A percentile compares a stretch with the other conserved stretches of the same genome.
Evolutionary conservation across 2,797 vertebrate genomes (phyloP).

Genomic region (Mergus octosetaceus): DNA sequence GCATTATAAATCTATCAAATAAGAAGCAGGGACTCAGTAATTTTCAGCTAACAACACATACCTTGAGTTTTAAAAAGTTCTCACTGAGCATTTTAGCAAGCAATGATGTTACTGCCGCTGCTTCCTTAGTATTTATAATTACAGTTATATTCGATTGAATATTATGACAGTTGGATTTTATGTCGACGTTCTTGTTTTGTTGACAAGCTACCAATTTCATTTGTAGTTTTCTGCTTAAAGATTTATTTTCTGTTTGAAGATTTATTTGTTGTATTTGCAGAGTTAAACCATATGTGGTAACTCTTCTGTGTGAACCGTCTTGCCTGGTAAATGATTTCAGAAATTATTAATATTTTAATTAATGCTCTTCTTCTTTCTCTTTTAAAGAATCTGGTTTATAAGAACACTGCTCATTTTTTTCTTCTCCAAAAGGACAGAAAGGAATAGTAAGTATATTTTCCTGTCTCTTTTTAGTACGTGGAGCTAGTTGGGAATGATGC

Average conservation of each 20-base stretch:
- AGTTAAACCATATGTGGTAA: not conserved
- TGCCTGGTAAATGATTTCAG: slow-evolving; percentile 5
- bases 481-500: not conserved
- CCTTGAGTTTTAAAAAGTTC: not conserved
- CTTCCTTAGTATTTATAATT: not conserved
- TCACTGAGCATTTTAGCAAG: not conserved
- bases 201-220: not conserved
- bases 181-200: not conserved
- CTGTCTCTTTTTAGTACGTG: not conserved
- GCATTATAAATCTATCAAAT: not conserved
- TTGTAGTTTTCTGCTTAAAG: not conserved
- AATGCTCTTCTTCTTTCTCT: slow-evolving; percentile 48
- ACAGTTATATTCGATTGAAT: not conserved
- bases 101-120: not conserved
- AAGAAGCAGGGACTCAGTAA: not conserved
- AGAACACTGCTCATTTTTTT: slow-evolving; percentile 90
- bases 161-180: not conserved
- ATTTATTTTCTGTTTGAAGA: not conserved
- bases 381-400: slow-evolving; percentile 89
- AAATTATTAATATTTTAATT: not conserved
- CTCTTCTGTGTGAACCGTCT: not conserved
- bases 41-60: not conserved
- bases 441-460: slow-evolving; percentile 88
- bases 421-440: slow-evolving; percentile 92
- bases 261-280: not conserved